Evolutionary conservation across 2,888 invertebrate genomes (phyloP), one percentile per base, ranked within the genome.

Genomic region (Elmis aenea): DNA sequence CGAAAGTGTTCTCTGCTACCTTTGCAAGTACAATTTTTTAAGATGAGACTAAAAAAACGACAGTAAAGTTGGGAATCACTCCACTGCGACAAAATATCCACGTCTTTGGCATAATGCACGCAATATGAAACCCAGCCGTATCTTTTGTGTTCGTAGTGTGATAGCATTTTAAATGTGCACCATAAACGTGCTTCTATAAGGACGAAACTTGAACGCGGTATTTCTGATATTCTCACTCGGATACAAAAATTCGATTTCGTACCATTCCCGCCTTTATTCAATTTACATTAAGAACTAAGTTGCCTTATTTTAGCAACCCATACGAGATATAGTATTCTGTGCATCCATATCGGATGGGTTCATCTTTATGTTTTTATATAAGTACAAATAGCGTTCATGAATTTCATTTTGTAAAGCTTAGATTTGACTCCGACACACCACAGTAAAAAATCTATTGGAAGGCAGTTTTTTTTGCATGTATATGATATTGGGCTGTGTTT

Each of bases 331-430:
- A 31, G 26, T 31, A 31, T 40, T 31, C 30, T 27, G 18, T 21
- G 28, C 35, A 35, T 30, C 40, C 27, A 31, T 35, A 35, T 40
- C 34, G 20, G 23, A 31, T 40, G 34, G 34, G n/a, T n/a, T n/a
- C n/a, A n/a, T n/a, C n/a, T n/a, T n/a, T n/a, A n/a, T n/a, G n/a
- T n/a, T n/a, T n/a, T n/a, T n/a, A n/a, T n/a, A n/a, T n/a, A n/a
- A n/a, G n/a, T n/a, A n/a, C n/a, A n/a, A n/a, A n/a, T n/a, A n/a
- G n/a, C n/a, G n/a, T n/a, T n/a, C n/a, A n/a, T n/a, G n/a, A n/a
- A n/a, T n/a, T n/a, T n/a, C n/a, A n/a, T n/a, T n/a, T n/a, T n/a
- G n/a, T n/a, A n/a, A n/a, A n/a, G n/a, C n/a, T n/a, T n/a, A n/a
- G n/a, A n/a, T n/a, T n/a, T n/a, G n/a, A n/a, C n/a, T n/a, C n/a